phyloP scores from a whole-genome alignment of 2,797 vertebrate species.

The Periparus ater region DNA sequence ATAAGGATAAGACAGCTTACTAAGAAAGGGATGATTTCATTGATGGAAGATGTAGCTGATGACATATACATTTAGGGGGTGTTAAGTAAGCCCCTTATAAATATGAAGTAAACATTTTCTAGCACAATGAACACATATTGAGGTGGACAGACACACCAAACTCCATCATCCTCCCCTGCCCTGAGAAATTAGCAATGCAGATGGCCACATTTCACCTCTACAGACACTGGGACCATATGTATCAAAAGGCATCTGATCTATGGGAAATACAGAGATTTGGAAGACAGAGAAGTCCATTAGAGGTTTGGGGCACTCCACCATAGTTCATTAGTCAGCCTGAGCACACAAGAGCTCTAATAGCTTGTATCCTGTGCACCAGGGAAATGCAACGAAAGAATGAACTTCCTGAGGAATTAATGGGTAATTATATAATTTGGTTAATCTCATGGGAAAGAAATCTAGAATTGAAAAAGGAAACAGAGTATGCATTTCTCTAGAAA shows the following conservation, averaged over 20 bases:
- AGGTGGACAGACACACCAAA: background rate
- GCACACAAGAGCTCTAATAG: conserved; percentile 26
- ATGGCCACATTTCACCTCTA: background rate
- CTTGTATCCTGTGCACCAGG: conserved; percentile 42
- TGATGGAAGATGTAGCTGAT: background rate
- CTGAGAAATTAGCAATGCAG: background rate
- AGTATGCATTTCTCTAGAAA: conserved; percentile 28
- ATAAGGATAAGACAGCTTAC: background rate
- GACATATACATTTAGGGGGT: background rate
- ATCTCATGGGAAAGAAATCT: conserved; percentile 36
- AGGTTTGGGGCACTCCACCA: background rate
- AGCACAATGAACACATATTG: background rate
- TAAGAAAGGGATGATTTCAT: background rate
- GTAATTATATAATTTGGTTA: conserved; percentile 31
- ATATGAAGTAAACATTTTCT: background rate
- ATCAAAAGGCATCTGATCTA: background rate
- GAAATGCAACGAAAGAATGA: conserved; percentile 30
- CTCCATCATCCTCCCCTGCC: background rate
- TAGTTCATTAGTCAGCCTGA: background rate
- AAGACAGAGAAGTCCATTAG: background rate
- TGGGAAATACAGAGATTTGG: background rate
- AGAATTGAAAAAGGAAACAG: conserved; percentile 25
- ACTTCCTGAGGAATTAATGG: conserved; percentile 62
- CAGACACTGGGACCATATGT: rapidly evolving
- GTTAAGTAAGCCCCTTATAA: background rate